A percentile compares a stretch with the other conserved stretches of the same genome.
Evolutionary conservation across 2,888 invertebrate genomes (phyloP).

Genomic region (Hypsopygia costalis): DNA sequence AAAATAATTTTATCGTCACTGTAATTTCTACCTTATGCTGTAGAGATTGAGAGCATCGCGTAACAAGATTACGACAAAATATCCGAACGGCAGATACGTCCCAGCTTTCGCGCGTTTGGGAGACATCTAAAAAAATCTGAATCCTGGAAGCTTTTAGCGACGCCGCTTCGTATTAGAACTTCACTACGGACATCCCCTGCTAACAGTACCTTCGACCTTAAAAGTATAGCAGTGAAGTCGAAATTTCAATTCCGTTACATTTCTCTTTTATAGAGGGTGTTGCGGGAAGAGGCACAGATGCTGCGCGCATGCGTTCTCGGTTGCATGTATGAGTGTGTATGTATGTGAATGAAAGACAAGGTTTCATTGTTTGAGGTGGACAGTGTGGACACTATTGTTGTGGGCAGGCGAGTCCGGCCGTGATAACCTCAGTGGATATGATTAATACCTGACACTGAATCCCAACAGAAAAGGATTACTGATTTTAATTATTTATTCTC

Average conservation of each 20-base stretch:
- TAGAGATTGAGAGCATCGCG: slow-evolving; percentile 28
- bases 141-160: slow-evolving; percentile 72
- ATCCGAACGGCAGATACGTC: slow-evolving; percentile 45
- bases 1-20: slow-evolving; percentile 30
- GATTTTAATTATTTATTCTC: no score
- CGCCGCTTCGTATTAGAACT: slow-evolving; percentile 53
- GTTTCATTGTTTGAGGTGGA: slow-evolving; percentile 60
- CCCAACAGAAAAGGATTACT: no score
- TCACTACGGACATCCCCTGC: slow-evolving; percentile 18
- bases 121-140: slow-evolving; percentile 74
- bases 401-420: slow-evolving; percentile 42
- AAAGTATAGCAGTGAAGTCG: slow-evolving; percentile 2
- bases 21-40: slow-evolving; percentile 10
- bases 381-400: slow-evolving; percentile 68
- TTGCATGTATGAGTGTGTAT: slow-evolving; percentile 32
- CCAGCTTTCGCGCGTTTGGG: slow-evolving; percentile 52
- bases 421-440: slow-evolving; percentile 38
- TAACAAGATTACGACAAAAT: slow-evolving; percentile 38
- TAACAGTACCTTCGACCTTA: slow-evolving; percentile 26
- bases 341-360: slow-evolving; percentile 37
- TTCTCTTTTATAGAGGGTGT: slow-evolving; percentile 35
- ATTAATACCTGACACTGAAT: slow-evolving; percentile 51
- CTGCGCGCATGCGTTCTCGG: slow-evolving; percentile 72
- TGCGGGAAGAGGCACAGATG: slow-evolving; percentile 71
- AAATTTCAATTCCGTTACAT: slow-evolving; percentile 14